Conservation (phyloP, 2,113 vertebrate genomes). For the Nesospiza acunhae region DNA sequence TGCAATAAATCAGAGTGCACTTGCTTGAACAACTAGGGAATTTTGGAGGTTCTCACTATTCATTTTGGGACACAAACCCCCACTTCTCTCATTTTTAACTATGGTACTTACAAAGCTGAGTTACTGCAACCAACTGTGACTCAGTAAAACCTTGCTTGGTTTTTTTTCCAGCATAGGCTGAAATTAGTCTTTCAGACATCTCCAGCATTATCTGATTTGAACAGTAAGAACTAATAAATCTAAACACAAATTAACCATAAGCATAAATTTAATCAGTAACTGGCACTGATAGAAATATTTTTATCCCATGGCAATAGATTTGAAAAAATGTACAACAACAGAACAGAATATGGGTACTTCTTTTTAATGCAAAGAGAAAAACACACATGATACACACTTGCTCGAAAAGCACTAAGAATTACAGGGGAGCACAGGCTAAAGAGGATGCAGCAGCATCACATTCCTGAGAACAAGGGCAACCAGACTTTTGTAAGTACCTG, state of each 20-base stretch:
- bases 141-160: background rate
- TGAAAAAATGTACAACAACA: background rate
- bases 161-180: background rate
- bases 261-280: background rate
- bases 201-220: background rate
- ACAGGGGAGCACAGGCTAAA: background rate
- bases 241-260: background rate
- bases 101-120: background rate
- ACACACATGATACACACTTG: background rate
- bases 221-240: background rate
- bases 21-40: background rate
- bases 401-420: background rate
- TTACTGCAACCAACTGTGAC: background rate
- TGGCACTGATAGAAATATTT: background rate
- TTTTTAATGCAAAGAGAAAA: background rate
- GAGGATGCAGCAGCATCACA: background rate
- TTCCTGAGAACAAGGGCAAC: background rate
- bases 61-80: background rate
- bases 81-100: background rate
- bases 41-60: background rate
- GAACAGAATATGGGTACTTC: background rate
- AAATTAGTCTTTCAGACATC: background rate
- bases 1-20: background rate
- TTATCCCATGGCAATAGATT: background rate
- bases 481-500: background rate